A percentile compares a stretch with the other conserved stretches of the same genome.
Conservation (phyloP, 1,140 invertebrate genomes). For the Tribolium castaneum region DNA sequence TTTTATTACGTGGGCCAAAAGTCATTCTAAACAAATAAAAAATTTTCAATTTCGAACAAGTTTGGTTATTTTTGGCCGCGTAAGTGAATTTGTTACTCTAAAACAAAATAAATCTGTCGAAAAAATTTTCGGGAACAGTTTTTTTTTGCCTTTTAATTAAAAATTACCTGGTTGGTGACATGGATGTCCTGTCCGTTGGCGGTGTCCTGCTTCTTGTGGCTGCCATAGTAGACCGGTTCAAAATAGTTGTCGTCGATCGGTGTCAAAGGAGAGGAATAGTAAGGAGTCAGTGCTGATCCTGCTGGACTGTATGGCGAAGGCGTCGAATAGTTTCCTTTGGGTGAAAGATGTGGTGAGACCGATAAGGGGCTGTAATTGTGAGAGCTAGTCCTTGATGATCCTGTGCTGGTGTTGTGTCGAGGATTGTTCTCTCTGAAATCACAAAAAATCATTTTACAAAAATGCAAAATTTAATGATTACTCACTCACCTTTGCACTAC, state of each 20-base stretch:
- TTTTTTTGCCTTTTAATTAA: neutral
- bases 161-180: constrained; percentile 60
- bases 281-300: constrained; percentile 56
- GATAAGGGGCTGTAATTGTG: constrained; percentile 61
- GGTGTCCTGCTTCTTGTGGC: constrained; percentile 24
- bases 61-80: too few relatives aligned
- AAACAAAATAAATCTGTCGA: too few relatives aligned
- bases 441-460: neutral
- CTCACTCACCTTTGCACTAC: constrained; percentile 72
- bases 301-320: constrained; percentile 55
- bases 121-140: too few relatives aligned
- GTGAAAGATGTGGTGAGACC: constrained; percentile 61
- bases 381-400: constrained; percentile 58
- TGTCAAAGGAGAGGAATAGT: constrained; percentile 58
- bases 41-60: too few relatives aligned
- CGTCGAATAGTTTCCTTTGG: constrained; percentile 47
- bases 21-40: too few relatives aligned
- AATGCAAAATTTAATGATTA: neutral
- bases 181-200: constrained; percentile 54
- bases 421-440: constrained; percentile 53
- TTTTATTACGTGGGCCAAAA: too few relatives aligned
- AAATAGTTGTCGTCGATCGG: constrained; percentile 58
- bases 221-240: constrained; percentile 48
- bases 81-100: too few relatives aligned
- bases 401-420: constrained; percentile 56